phyloP scores from a whole-genome alignment of 2,888 invertebrate genomes.

The Argynnis bischoffii region DNA sequence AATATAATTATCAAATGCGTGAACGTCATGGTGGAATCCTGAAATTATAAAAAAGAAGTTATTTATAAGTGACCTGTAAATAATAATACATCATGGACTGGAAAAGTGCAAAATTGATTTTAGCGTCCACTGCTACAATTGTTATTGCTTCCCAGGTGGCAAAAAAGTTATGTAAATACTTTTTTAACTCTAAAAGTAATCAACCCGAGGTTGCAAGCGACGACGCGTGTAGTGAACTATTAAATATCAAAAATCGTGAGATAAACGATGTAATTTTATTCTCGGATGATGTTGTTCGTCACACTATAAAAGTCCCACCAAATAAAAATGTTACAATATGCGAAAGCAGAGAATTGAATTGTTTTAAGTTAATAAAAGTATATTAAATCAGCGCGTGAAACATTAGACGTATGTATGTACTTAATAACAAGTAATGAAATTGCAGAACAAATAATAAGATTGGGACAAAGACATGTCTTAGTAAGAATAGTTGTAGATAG shows the following conservation, averaged over 20 bases:
- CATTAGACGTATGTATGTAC: conserved; percentile 78
- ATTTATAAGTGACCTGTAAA: conserved; percentile 5
- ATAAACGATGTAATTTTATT: conserved; percentile 77
- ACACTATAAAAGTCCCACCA: conserved; percentile 64
- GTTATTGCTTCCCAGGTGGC: conserved; percentile 70
- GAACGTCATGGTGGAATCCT: conserved; percentile 64
- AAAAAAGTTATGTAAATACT: conserved; percentile 67
- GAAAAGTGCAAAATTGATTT: conserved; percentile 69
- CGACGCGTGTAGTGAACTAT: conserved; percentile 59
- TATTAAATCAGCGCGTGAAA: conserved; percentile 75
- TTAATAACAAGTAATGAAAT: conserved; percentile 76
- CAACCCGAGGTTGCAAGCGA: conserved; percentile 50
- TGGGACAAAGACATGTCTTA: conserved; percentile 74
- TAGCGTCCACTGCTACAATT: conserved; percentile 71
- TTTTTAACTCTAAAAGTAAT: conserved; percentile 50
- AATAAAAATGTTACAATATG: conserved; percentile 67
- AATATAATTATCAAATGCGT: conserved; percentile 53
- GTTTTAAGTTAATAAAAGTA: conserved; percentile 76
- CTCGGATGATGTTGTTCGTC: conserved; percentile 69
- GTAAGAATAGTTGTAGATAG: conserved; percentile 76
- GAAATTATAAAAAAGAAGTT: conserved; percentile 20
- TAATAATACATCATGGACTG: conserved; percentile 62
- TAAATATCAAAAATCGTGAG: conserved; percentile 65
- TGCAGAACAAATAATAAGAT: conserved; percentile 71
- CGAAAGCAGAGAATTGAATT: conserved; percentile 73